Evolutionary conservation across 2,888 invertebrate genomes (phyloP), one percentile per base, ranked within the genome.

Genomic region (Auanema freiburgensis): DNA sequence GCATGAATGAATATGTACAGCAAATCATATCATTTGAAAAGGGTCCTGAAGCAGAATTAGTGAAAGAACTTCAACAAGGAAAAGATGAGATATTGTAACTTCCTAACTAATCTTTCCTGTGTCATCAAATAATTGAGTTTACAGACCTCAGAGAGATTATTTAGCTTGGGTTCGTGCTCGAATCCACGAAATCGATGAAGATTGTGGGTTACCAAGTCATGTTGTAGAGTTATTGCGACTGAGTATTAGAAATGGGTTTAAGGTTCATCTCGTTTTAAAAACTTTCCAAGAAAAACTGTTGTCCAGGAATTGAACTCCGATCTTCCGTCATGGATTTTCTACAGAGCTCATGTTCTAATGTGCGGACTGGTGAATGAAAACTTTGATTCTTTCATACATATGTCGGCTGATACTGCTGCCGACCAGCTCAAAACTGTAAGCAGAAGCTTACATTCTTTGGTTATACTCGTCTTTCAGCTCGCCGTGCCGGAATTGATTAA

Each of bases 171-270:
- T 69, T 21, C 21, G 69, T 25, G 40, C 63, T 25, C 65, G 66
- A 16, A 54, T 64, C 1, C 40, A 46, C 14, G 57, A 56, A 25
- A 76, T 74, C 42, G 76, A 76, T 49, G 61, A 63, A 33, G 74
- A 74, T 42, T 68, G 69, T 44, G 76, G 76, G 50, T 44, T 74
- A 2, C 65, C 67, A 5, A 54, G 63, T 8, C 68, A 67, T 44
- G 65, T 66, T 25, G 57, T 74, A 6, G 55, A 59, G n/a, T 46
- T 76, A 10, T 53, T 74, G 18, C 54, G 57, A 23, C 52, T 74
- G 21, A 64, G 64, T 16, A 51, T 61, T 21, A 62, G 67, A 18
- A 52, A 67, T 49, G 76, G 74, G 43, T 71, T 59, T 50, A 41
- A 63, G 2, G 66, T 64, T 21, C 14, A 63, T 63, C 16, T 12